Percentiles rank a stretch among this genome's conserved stretches.
These are phyloP conservation scores for Dolichotis patagonum DNA, from an alignment of 2,113 vertebrate genomes.

Conservation along the genomic window DNA sequence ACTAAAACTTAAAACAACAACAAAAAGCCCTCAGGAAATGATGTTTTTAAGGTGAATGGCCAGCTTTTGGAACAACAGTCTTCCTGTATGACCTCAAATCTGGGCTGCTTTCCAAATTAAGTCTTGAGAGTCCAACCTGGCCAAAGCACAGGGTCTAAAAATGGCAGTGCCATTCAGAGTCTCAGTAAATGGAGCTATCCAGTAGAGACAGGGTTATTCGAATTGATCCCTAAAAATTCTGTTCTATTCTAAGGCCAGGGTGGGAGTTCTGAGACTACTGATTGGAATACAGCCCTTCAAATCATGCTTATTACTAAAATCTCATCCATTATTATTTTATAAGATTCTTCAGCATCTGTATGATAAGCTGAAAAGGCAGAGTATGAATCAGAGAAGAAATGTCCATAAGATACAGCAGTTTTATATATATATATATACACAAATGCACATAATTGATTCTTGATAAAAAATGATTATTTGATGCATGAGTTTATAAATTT, in stretches of 20 bases:
- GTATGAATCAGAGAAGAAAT: neutral
- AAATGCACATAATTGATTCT: neutral
- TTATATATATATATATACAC: neutral
- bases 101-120: neutral
- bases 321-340: neutral
- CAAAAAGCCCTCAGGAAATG: neutral
- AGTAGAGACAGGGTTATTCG: neutral
- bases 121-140: neutral
- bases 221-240: neutral
- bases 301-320: neutral
- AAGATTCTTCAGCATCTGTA: neutral
- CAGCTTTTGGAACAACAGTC: neutral
- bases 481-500: neutral
- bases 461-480: neutral
- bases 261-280: neutral
- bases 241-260: neutral
- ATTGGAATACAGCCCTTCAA: neutral
- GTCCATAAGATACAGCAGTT: neutral
- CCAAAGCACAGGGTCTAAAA: too few species aligned
- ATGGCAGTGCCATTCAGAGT: neutral
- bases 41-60: neutral
- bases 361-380: neutral
- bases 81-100: neutral
- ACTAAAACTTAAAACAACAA: neutral
- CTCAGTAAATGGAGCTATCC: accelerated